Evolutionary conservation across 2,888 invertebrate genomes (phyloP).

Genomic region (Smittia aterrima): DNA sequence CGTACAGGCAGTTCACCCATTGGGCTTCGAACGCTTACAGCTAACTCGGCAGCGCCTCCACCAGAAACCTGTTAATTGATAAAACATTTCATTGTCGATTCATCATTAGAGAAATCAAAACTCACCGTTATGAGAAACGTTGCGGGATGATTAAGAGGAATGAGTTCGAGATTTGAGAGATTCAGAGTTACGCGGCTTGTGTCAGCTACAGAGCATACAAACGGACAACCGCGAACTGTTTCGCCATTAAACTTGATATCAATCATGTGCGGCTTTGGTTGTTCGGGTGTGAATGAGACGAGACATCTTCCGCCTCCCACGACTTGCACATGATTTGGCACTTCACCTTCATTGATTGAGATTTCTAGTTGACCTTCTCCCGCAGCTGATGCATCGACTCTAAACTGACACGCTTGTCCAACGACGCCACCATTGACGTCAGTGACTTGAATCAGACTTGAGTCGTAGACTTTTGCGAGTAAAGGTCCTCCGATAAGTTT

Average conservation of each 20-base stretch:
- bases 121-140: slow-evolving; percentile 73
- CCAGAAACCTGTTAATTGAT: slow-evolving; percentile 51
- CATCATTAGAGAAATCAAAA: slow-evolving; percentile 48
- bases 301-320: slow-evolving; percentile 93
- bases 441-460: slow-evolving; percentile 88
- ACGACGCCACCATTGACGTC: slow-evolving; percentile 92
- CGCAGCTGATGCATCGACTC: slow-evolving; percentile 97
- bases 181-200: slow-evolving; percentile 73
- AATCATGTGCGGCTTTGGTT: slow-evolving; percentile 85
- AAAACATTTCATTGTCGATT: slow-evolving; percentile 43
- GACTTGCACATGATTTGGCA: slow-evolving; percentile 96
- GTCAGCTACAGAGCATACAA: slow-evolving; percentile 80
- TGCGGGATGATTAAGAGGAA: slow-evolving; percentile 79
- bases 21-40: slow-evolving; percentile 86
- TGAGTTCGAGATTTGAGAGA: slow-evolving; percentile 73
- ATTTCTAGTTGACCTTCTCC: slow-evolving; percentile 99
- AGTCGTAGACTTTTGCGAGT: slow-evolving; percentile 92
- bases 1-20: slow-evolving; percentile 82
- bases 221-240: slow-evolving; percentile 87
- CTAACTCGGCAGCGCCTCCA: slow-evolving; percentile 75
- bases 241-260: slow-evolving; percentile 96
- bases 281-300: slow-evolving; percentile 91
- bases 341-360: slow-evolving; percentile 97
- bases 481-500: slow-evolving; percentile 87
- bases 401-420: slow-evolving; percentile 94